Conservation (phyloP, 35 echinoderm and acorn worm genomes). For the Heliocidaris erythrogramma region DNA sequence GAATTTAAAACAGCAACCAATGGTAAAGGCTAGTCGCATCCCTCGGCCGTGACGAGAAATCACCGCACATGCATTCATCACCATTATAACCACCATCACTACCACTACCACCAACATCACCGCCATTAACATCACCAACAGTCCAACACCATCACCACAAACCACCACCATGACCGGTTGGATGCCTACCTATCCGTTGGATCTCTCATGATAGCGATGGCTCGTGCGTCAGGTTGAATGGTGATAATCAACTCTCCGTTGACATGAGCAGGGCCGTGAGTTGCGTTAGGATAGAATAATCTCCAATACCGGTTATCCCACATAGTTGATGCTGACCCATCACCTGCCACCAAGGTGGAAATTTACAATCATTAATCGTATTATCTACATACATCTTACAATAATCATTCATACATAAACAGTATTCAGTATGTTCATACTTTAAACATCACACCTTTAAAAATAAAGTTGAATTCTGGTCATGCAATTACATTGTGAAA, state of each 20-base stretch:
- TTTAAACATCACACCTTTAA: no score
- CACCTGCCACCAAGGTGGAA: constrained; percentile 6
- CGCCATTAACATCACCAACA: background rate
- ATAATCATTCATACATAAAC: no score
- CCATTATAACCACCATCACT: background rate
- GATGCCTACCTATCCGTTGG: constrained; percentile 43
- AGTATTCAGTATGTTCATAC: no score
- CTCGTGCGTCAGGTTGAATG: constrained; percentile 28
- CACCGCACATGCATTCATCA: no score
- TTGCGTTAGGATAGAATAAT: background rate
- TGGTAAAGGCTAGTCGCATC: no score
- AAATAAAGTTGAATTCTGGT: no score
- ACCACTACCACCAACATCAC: background rate
- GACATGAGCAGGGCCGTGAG: constrained; percentile 22
- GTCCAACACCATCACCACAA: background rate
- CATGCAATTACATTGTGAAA: no score
- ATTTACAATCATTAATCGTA: background rate
- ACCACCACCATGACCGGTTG: background rate
- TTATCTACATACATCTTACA: no score
- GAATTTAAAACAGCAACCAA: no score
- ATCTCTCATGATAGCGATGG: constrained; percentile 34
- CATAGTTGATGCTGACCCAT: constrained; percentile 47
- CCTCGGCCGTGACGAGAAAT: no score
- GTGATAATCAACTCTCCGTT: constrained; percentile 27
- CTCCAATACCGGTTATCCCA: constrained; percentile 43